Evolutionary conservation across 2,113 vertebrate species (phyloP).

Genomic region (Rhinogobius similis): DNA sequence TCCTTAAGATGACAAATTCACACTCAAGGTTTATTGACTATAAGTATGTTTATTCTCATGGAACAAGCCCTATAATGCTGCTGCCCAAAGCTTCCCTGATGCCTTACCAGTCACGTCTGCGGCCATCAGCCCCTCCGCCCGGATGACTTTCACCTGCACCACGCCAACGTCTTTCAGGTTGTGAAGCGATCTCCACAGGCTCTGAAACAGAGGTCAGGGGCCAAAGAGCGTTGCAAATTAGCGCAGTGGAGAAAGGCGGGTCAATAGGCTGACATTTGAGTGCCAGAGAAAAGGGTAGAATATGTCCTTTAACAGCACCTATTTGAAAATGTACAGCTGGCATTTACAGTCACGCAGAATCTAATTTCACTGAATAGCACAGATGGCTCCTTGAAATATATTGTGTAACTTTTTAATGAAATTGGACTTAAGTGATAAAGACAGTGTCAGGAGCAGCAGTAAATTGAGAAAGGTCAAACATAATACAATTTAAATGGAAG

Average conservation of each 20-base stretch:
- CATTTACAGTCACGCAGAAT: conserved; percentile 59
- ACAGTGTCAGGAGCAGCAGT: conserved; percentile 3
- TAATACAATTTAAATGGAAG: background rate
- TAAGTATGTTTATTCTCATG: background rate
- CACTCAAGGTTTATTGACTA: background rate
- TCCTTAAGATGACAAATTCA: background rate
- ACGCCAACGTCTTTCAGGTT: conserved; percentile 95
- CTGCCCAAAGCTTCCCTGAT: background rate
- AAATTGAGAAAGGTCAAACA: conserved; percentile 10
- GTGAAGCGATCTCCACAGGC: conserved; percentile 84
- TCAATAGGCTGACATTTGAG: conserved; percentile 75
- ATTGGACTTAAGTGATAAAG: conserved; percentile 16
- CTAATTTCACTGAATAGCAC: conserved; percentile 47
- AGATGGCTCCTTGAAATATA: conserved; percentile 37
- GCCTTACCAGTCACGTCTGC: conserved; percentile 95
- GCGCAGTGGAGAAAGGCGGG: conserved; percentile 57
- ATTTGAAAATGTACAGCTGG: conserved; percentile 66
- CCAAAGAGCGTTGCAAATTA: conserved; percentile 63
- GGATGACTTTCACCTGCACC: conserved; percentile 97
- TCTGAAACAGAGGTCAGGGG: conserved; percentile 81
- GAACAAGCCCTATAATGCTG: background rate
- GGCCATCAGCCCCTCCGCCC: conserved; percentile 96
- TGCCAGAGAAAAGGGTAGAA: conserved; percentile 66
- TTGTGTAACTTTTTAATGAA: conserved; percentile 35
- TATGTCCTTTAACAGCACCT: conserved; percentile 61